Percentiles rank a stretch among this genome's conserved stretches.
Evolutionary conservation across 2,113 vertebrate genomes (phyloP).

Genomic region (Stigmatopora argus): DNA sequence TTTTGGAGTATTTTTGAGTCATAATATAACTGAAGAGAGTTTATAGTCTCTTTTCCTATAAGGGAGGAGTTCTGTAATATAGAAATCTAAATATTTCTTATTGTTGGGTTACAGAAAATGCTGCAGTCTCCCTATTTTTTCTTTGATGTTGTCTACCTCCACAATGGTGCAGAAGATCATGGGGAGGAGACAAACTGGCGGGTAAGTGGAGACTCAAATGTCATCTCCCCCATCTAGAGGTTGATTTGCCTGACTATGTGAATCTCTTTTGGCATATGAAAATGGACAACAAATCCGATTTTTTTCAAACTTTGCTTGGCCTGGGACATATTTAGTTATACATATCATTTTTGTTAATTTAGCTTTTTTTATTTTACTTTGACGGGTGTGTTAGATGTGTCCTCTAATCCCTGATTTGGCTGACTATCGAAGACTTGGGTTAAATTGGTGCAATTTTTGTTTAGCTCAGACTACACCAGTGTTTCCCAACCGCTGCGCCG

Average conservation of each 20-base stretch:
- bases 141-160: slow-evolving; percentile 84
- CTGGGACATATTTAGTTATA: no score
- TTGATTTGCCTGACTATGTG: not conserved
- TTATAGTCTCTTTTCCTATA: not conserved
- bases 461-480: no score
- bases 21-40: not conserved
- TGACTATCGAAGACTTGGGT: no score
- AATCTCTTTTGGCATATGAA: not conserved
- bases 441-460: no score
- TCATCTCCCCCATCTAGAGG: not conserved
- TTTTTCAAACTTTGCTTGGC: no score
- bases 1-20: not conserved
- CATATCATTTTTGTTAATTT: no score
- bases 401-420: no score
- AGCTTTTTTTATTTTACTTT: no score
- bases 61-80: not conserved
- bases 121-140: slow-evolving; percentile 92
- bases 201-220: slow-evolving; percentile 60
- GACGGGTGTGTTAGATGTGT: no score
- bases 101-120: slow-evolving; percentile 79
- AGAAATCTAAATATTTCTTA: not conserved
- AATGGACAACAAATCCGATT: no score
- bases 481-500: no score
- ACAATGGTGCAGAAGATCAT: slow-evolving; percentile 82
- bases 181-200: slow-evolving; percentile 83